Base-by-base conservation (phyloP, 2,888 invertebrate species). In the Plemyria rubiginata region DNA sequence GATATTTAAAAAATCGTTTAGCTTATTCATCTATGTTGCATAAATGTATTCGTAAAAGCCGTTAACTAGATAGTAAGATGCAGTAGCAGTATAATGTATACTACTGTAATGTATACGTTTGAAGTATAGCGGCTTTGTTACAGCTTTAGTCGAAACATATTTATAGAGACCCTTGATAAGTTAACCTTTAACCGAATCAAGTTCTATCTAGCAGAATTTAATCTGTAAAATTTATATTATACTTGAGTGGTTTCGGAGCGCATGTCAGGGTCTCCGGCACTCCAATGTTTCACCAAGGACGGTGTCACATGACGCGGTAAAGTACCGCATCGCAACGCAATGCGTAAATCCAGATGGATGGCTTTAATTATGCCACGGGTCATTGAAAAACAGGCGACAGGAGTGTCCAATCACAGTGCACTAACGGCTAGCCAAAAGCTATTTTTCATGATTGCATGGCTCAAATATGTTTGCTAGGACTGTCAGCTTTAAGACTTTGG, bases 201-300 rank as follows among this genome's bases (percentile, higher is more conserved):
- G 43, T 12, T n/a, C n/a, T 54, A 64, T 71, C 68, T 61, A 52
- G n/a, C n/a, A n/a, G 55, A 60, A 62, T 79, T 79, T 79, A 79
- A 81, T 81, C 76, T 74, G 72, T 77, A 80, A 82, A 85, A 86
- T 83, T 82, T 82, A 86, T 85, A 85, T 80, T 78, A 74, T 51
- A 40, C 38, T 16, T 75, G 70, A 70, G 65, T 73, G 68, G 70
- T 70, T 59, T 60, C 70, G 66, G 68, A 71, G 70, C 62, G 67
- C 74, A 75, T 76, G 85, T 84, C 87, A 84, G 75, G 71, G 70
- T 57, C 56, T 69, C 70, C 78, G 86, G 85, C 87, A 81, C 75
- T 68, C 78, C 82, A 87, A 87, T 87, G 83, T 86, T 87, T 87
- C 87, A 86, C 77, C 68, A 74, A 40, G 54, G 70, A 62, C 59